phyloP scores from a whole-genome alignment of 2,797 vertebrate genomes.

The Lacerta bilineata region DNA sequence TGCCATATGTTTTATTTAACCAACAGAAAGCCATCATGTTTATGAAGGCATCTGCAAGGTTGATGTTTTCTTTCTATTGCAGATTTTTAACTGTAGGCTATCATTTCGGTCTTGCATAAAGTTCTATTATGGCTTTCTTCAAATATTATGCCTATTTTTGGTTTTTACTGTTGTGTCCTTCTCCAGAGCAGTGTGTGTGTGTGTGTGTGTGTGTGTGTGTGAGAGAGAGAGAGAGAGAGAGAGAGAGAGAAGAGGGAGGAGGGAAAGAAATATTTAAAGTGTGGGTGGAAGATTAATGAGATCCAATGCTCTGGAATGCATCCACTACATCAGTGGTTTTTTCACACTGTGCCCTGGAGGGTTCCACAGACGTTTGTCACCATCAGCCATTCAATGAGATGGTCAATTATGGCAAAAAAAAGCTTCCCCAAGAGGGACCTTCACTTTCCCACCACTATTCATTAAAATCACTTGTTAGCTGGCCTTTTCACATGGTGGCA shows the following conservation, averaged over 20 bases:
- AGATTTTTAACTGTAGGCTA: not conserved
- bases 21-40: not conserved
- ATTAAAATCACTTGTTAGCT: too few relatives aligned
- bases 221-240: too few relatives aligned
- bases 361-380: not conserved
- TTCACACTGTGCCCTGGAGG: not conserved
- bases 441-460: too few relatives aligned
- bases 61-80: not conserved
- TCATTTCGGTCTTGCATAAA: not conserved
- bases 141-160: not conserved
- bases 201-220: too few relatives aligned
- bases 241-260: too few relatives aligned
- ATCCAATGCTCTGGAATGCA: not conserved
- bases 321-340: not conserved
- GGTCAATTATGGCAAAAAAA: not conserved
- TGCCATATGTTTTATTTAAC: not conserved
- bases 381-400: not conserved
- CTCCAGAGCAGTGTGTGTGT: too few relatives aligned
- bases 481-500: too few relatives aligned
- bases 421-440: not conserved
- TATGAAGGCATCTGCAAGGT: not conserved
- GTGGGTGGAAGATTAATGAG: not conserved
- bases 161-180: not conserved
- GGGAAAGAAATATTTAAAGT: not conserved
- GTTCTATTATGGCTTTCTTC: not conserved